Evolutionary conservation across 2,888 invertebrate species (phyloP).

Genomic region (Pycnomerus fuliginosus): DNA sequence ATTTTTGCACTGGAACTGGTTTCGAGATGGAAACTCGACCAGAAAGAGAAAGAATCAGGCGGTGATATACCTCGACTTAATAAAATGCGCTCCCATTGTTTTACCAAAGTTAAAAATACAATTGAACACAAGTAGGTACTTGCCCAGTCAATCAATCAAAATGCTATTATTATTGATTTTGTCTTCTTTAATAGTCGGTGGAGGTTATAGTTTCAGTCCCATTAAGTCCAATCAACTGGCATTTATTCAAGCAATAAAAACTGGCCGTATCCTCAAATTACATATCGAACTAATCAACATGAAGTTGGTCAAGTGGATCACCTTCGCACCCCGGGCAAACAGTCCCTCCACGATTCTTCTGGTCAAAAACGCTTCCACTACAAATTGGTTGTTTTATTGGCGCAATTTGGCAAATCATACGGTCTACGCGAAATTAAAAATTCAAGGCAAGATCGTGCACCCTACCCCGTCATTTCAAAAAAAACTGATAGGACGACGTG

Average conservation of each 20-base stretch:
- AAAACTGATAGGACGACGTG: slow-evolving; percentile 19
- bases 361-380: slow-evolving; percentile 7
- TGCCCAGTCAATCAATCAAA: no score
- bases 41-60: no score
- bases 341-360: slow-evolving; percentile 5
- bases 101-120: no score
- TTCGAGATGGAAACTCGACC: no score
- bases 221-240: slow-evolving; percentile 19
- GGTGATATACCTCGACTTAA: no score
- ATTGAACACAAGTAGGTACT: no score
- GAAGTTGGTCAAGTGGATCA: slow-evolving; percentile 3
- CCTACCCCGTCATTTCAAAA: slow-evolving; percentile 22
- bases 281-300: slow-evolving; percentile 18
- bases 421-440: slow-evolving; percentile 16
- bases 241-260: slow-evolving; percentile 16
- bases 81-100: no score
- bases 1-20: no score
- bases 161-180: no score
- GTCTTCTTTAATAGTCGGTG: no score
- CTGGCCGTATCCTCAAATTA: slow-evolving; percentile 13
- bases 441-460: slow-evolving; percentile 10
- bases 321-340: slow-evolving; percentile 2
- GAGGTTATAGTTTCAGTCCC: slow-evolving; percentile 5
- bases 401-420: slow-evolving; percentile 22
- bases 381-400: slow-evolving; percentile 9